Base-by-base conservation (phyloP, 2,888 invertebrate genomes). In the Eristalinus sepulchralis region DNA sequence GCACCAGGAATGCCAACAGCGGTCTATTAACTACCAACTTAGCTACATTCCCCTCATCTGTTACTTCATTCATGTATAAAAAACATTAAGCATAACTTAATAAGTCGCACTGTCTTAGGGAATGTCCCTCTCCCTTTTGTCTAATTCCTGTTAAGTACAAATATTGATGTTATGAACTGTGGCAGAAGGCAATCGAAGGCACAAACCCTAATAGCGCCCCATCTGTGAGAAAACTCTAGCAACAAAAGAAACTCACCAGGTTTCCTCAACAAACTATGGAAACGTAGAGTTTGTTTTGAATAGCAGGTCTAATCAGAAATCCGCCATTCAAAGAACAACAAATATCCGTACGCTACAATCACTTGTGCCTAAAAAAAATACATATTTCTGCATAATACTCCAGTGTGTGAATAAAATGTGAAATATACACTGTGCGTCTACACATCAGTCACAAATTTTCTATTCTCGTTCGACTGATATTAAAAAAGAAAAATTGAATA, bases 211-310 rank as follows among this genome's bases (percentile, higher is more conserved):
- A 0, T 20, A 33, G 0, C 11, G 2, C 73, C 73, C 73, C 83
- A 71, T 71, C 83, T 86, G 6, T 62, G 1, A 4, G 3, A 13
- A 70, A 85, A 24, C 6, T 20, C 2, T 5, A 6, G 9, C 17
- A 77, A 59, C 39, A 1, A 0, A 22, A 24, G 11, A 13, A 36
- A 17, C 27, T 68, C 17, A 62, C 36, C 27, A 66, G 22, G 60
- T 66, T 64, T 5, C 62, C 36, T 67, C 60, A 9, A 62, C 66
- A 81, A 73, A 62, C 86, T 86, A 86, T 86, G 86, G 86, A 71
- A 86, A 86, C 86, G 67, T 4, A 34, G 36, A 81, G 82, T 86
- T 86, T 86, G 75, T 83, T 86, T 86, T 83, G 83, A 86, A 83
- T 79, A 83, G 75, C 86, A 78, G 83, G 10, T 73, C n/a, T 22